Conservation (phyloP, 1,140 invertebrate genomes). For the Drosophila mojavensis region DNA sequence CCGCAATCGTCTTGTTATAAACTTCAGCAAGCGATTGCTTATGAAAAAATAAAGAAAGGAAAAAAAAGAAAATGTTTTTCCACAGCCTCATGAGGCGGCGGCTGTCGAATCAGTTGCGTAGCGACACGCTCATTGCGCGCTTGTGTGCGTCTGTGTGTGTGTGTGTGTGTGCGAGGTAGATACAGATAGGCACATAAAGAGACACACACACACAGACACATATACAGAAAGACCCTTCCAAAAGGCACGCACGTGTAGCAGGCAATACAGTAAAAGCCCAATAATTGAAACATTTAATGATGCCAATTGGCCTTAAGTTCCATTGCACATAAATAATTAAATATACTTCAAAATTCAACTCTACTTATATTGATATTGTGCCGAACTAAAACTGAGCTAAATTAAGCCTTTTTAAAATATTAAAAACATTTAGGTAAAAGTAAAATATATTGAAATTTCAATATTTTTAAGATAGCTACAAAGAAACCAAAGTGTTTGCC, state of each 20-base stretch:
- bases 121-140: conserved; percentile 28
- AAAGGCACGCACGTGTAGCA: conserved; percentile 2
- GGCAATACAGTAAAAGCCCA: conserved; percentile 27
- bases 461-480: too few relatives aligned
- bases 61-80: conserved; percentile 24
- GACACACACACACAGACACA: conserved; percentile 16
- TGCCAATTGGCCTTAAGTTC: background rate
- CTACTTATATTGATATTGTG: too few relatives aligned
- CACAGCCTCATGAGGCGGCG: conserved; percentile 26
- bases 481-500: too few relatives aligned
- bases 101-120: conserved; percentile 44
- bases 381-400: too few relatives aligned
- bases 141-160: conserved; percentile 27
- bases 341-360: too few relatives aligned
- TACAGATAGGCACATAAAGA: conserved; percentile 38
- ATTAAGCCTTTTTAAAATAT: too few relatives aligned
- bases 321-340: too few relatives aligned
- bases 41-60: conserved; percentile 22
- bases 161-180: conserved; percentile 40
- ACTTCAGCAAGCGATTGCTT: conserved; percentile 41
- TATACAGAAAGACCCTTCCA: conserved; percentile 10
- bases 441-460: too few relatives aligned
- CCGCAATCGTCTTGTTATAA: conserved; percentile 29
- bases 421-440: too few relatives aligned
- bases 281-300: background rate